Percentiles rank a stretch among this genome's conserved stretches.
Evolutionary conservation across 2,113 vertebrate species (phyloP).

Genomic region (Corythornis vintsioides): DNA sequence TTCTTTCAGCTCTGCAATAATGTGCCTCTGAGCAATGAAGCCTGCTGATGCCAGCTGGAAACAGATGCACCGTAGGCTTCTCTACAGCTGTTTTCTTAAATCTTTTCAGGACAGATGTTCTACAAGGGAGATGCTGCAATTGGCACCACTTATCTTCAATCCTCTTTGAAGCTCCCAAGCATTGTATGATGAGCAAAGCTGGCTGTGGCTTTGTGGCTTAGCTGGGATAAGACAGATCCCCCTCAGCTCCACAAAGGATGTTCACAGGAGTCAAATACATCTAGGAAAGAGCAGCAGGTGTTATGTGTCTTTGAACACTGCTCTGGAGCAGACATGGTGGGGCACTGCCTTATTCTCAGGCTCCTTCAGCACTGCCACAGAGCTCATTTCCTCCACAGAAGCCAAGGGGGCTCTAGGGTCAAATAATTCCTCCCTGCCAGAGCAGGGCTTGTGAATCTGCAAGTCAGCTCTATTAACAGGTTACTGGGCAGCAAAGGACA

Average conservation of each 20-base stretch:
- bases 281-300: not conserved
- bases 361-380: not conserved
- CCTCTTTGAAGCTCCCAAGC: not conserved
- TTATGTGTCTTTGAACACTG: not conserved
- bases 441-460: not conserved
- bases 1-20: conserved; percentile 31
- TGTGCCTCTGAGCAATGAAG: not conserved
- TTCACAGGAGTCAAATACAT: not conserved
- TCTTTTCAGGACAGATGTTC: conserved; percentile 30
- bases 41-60: conserved; percentile 51
- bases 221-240: not conserved
- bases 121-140: not conserved
- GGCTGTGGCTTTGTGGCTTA: not conserved
- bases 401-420: not conserved
- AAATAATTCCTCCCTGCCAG: conserved; percentile 38
- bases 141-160: conserved; percentile 18
- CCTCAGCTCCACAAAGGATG: not conserved
- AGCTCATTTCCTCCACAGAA: not conserved
- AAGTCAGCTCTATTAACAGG: not conserved
- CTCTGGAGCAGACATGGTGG: rapidly evolving
- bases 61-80: conserved; percentile 13
- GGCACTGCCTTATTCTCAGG: not conserved
- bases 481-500: not conserved
- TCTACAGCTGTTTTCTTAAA: conserved; percentile 39
- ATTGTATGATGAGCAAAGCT: not conserved